Percentiles rank a stretch among this genome's conserved stretches.
phyloP scores from a whole-genome alignment of 2,113 vertebrate genomes.

The Poecile atricapillus region DNA sequence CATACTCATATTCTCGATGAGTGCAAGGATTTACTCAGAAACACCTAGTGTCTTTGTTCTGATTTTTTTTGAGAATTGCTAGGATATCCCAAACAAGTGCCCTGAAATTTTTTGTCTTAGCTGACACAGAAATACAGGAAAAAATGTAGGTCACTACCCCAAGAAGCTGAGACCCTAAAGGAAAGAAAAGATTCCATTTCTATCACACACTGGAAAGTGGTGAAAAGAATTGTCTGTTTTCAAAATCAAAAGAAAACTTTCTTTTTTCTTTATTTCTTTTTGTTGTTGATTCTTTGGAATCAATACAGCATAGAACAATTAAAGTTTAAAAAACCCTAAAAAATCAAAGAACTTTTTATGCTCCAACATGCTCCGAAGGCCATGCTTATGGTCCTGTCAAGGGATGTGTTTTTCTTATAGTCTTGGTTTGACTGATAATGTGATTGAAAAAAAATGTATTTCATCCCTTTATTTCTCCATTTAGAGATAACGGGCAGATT shows the following conservation, averaged over 20 bases:
- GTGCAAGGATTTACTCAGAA: neutral
- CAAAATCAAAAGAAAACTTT: neutral
- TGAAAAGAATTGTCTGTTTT: neutral
- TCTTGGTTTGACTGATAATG: neutral
- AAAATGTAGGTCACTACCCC: neutral
- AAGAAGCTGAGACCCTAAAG: neutral
- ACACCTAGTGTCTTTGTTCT: neutral
- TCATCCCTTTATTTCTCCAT: neutral
- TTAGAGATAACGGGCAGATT: neutral
- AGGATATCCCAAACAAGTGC: neutral
- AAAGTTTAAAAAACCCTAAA: neutral
- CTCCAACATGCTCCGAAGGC: neutral
- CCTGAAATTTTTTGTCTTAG: neutral
- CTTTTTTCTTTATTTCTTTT: neutral
- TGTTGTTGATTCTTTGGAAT: neutral
- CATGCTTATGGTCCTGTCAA: neutral
- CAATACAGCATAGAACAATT: neutral
- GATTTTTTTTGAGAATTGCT: neutral
- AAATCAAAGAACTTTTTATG: neutral
- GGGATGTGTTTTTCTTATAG: neutral
- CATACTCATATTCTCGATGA: neutral
- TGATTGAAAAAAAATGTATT: neutral
- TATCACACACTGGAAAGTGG: neutral
- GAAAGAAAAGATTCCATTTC: neutral
- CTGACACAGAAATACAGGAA: neutral